Percentiles rank a stretch among this genome's conserved stretches.
Conservation (phyloP, 2,113 vertebrate genomes). For the Macquaria australasica region DNA sequence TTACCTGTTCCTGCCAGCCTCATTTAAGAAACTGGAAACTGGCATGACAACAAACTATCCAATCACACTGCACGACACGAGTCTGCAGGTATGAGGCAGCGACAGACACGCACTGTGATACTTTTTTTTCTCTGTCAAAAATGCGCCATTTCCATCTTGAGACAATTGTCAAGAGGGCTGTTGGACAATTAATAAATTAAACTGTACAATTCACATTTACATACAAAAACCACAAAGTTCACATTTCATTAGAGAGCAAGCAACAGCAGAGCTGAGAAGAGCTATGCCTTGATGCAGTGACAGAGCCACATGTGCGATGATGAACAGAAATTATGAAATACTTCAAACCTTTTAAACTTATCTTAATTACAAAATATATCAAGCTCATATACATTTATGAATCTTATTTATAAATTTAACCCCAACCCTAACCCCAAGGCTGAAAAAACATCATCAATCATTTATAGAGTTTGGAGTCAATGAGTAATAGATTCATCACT, state of each 20-base stretch:
- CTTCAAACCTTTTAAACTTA: neutral
- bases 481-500: neutral
- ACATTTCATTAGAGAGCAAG: constrained; percentile 38
- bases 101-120: neutral
- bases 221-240: constrained; percentile 23
- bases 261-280: neutral
- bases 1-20: neutral
- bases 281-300: neutral
- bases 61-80: neutral
- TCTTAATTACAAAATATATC: neutral
- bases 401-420: constrained; percentile 1
- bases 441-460: neutral
- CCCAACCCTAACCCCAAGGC: neutral
- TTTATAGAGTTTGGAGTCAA: neutral
- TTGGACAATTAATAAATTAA: constrained; percentile 17
- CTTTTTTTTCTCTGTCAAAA: neutral
- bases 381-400: neutral
- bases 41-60: neutral
- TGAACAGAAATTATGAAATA: neutral
- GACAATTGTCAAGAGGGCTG: neutral
- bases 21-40: constrained; percentile 1
- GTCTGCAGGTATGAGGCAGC: too few relatives aligned
- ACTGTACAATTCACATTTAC: constrained; percentile 32
- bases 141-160: neutral
- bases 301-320: neutral